These are phyloP conservation scores for Echinarachnius parma DNA, from an alignment of 53 echinoderm and acorn worm species.

Conservation along the genomic window DNA sequence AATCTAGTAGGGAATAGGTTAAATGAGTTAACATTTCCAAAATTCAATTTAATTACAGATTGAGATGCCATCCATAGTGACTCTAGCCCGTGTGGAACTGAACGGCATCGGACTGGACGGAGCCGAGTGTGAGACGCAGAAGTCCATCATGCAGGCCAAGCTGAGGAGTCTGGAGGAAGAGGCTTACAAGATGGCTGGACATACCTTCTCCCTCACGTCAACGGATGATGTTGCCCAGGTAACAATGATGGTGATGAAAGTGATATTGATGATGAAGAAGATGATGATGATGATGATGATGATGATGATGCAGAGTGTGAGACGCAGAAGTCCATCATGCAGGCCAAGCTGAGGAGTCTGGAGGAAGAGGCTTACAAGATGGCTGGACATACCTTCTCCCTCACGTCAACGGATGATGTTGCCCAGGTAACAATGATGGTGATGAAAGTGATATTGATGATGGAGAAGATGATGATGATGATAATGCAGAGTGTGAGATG, in stretches of 20 bases:
- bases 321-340: slow-evolving; percentile 63
- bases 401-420: slow-evolving; percentile 84
- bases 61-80: slow-evolving; percentile 90
- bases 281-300: background rate
- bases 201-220: slow-evolving; percentile 88
- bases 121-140: slow-evolving; percentile 84
- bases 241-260: background rate
- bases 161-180: slow-evolving; percentile 76
- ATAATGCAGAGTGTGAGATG: background rate
- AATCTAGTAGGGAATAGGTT: too few species aligned
- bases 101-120: slow-evolving; percentile 89
- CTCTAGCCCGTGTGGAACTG: slow-evolving; percentile 86
- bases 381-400: slow-evolving; percentile 74
- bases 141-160: slow-evolving; percentile 81
- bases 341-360: too few species aligned
- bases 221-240: slow-evolving; percentile 96
- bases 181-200: slow-evolving; percentile 84
- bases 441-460: background rate
- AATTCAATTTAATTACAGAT: too few species aligned
- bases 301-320: slow-evolving; percentile 67
- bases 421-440: slow-evolving; percentile 59
- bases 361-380: background rate
- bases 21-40: too few species aligned
- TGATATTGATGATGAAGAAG: background rate
- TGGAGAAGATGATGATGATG: background rate